Conservation (phyloP, 2,888 invertebrate genomes). For the Bellardia bayeri region DNA sequence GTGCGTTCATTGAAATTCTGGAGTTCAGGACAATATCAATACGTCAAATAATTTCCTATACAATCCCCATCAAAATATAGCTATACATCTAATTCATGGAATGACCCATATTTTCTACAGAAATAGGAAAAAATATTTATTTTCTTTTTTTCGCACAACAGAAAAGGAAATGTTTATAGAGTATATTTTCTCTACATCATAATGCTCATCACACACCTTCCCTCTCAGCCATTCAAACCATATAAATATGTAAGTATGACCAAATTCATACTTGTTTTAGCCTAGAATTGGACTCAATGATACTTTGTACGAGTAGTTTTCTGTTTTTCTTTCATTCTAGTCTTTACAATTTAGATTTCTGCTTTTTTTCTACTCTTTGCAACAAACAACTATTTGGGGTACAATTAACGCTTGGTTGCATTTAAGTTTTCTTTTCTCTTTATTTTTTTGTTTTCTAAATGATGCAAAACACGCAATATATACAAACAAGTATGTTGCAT, state of each 20-base stretch:
- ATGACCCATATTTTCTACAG: conserved; percentile 16
- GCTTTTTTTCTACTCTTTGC: conserved; percentile 34
- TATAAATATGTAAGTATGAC: conserved; percentile 33
- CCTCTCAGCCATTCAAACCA: conserved; percentile 9
- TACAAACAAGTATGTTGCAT: not conserved
- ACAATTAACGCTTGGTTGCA: conserved; percentile 71
- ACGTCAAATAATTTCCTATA: no score
- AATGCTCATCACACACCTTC: conserved; percentile 4
- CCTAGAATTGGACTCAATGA: conserved; percentile 51
- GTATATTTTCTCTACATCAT: conserved; percentile 21
- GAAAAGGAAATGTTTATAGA: conserved; percentile 55
- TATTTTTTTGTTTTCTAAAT: conserved; percentile 38
- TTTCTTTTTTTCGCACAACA: conserved; percentile 9
- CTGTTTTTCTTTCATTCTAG: conserved; percentile 54
- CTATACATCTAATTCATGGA: not conserved
- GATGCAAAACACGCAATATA: conserved; percentile 61
- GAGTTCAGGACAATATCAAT: no score
- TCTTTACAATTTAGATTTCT: conserved; percentile 29
- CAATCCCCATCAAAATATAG: no score
- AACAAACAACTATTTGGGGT: conserved; percentile 69
- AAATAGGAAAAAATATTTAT: not conserved
- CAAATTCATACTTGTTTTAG: conserved; percentile 49
- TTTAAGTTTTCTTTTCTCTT: conserved; percentile 52
- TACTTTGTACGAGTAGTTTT: conserved; percentile 51
- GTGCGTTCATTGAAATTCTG: no score